A percentile compares a stretch with the other conserved stretches of the same genome.
phyloP scores from a whole-genome alignment of 1,140 invertebrate genomes.

The Triops longicaudatus region DNA sequence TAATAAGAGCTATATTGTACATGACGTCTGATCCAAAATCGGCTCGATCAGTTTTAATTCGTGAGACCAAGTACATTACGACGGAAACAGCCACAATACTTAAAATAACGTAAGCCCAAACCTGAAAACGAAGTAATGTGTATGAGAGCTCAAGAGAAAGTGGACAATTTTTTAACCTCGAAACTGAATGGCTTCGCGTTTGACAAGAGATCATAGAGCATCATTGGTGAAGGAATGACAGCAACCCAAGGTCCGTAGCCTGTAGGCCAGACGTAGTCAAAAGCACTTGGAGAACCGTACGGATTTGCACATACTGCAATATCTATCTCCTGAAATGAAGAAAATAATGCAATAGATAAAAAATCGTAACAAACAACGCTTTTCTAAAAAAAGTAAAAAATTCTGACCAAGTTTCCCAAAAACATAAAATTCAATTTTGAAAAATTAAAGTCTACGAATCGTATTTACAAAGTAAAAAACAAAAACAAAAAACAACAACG shows the following conservation, averaged over 20 bases:
- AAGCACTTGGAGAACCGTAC: neutral
- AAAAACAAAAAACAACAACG: too few species aligned
- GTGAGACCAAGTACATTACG: neutral
- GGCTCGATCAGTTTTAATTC: neutral
- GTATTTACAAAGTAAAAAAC: too few species aligned
- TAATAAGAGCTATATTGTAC: neutral
- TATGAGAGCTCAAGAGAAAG: neutral
- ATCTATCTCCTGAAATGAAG: neutral
- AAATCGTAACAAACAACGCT: too few species aligned
- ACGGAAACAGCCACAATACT: neutral
- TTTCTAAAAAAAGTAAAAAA: too few species aligned
- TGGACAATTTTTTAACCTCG: neutral
- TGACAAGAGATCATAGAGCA: neutral
- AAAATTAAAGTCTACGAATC: too few species aligned
- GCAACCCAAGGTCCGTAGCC: neutral
- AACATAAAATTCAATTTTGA: too few species aligned
- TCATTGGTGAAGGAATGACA: neutral
- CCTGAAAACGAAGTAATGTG: neutral
- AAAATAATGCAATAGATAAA: neutral
- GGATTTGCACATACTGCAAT: neutral
- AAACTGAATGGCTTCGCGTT: neutral
- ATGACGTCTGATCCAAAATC: neutral
- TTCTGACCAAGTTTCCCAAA: too few species aligned
- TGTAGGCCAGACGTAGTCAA: neutral
- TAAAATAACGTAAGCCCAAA: neutral